Evolutionary conservation across 2,113 vertebrate genomes (phyloP).

Genomic region (Petaurus breviceps): DNA sequence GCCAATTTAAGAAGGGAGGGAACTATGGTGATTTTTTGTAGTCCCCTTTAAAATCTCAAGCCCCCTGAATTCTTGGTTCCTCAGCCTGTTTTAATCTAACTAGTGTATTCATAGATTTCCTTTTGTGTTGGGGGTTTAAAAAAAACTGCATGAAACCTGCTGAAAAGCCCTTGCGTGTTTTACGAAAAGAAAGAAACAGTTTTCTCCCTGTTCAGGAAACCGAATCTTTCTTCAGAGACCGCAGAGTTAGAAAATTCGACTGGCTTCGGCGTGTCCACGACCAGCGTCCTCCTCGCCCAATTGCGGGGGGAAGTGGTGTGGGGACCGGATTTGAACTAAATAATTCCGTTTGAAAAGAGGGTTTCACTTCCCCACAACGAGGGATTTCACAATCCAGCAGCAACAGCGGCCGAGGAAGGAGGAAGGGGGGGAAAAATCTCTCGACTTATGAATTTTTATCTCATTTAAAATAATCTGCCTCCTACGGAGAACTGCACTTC

Average conservation of each 20-base stretch:
- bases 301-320: background rate
- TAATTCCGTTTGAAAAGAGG: conserved; percentile 82
- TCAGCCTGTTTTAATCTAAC: background rate
- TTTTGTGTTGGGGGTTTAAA: background rate
- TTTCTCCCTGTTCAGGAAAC: background rate
- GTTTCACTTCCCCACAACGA: conserved; percentile 84
- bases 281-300: conserved; percentile 65
- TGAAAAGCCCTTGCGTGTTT: background rate
- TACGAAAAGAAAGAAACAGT: background rate
- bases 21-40: background rate
- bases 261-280: conserved; percentile 23
- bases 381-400: conserved; percentile 79
- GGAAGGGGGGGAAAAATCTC: conserved; percentile 33
- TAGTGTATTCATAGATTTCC: background rate
- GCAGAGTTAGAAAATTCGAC: conserved; percentile 65
- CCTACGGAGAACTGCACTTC: conserved; percentile 52
- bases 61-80: background rate
- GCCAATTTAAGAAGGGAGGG: background rate
- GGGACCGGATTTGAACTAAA: no score
- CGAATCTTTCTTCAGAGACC: conserved; percentile 67
- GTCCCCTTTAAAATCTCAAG: background rate
- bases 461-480: conserved; percentile 77
- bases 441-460: conserved; percentile 61
- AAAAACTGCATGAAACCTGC: background rate
- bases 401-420: background rate